Conservation (phyloP, 2,797 vertebrate genomes). For the Neopelma chrysocephalum region DNA sequence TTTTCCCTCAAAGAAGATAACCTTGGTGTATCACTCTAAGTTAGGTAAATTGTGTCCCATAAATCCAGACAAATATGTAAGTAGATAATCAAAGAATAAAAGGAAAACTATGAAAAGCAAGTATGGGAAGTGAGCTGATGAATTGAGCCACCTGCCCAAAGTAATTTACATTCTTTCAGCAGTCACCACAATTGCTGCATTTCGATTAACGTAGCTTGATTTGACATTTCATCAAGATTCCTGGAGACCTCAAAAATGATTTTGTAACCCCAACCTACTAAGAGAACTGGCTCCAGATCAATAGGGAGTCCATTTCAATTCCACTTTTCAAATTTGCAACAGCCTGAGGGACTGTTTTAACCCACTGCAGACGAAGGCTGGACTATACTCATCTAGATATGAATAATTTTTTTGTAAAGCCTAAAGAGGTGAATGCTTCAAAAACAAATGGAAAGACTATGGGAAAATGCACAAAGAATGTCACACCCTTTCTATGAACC, state of each 20-base stretch:
- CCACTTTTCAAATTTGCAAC: neutral
- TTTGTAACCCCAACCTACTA: constrained; percentile 1
- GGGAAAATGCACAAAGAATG: neutral
- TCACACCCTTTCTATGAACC: neutral
- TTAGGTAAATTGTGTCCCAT: neutral
- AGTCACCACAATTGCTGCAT: neutral
- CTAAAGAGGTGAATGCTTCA: neutral
- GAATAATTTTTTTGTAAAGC: neutral
- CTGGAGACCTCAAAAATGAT: neutral
- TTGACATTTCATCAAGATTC: constrained; percentile 23
- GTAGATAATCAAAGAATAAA: neutral
- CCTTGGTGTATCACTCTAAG: neutral
- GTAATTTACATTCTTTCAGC: constrained; percentile 22
- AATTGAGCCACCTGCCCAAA: neutral
- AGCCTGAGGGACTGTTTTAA: neutral
- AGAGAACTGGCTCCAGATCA: constrained; percentile 9
- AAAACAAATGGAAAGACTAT: neutral
- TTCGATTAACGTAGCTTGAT: neutral
- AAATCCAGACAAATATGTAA: neutral
- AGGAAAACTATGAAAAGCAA: neutral
- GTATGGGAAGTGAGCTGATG: neutral
- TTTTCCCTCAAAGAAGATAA: neutral
- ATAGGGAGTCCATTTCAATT: constrained; percentile 20
- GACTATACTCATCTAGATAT: neutral
- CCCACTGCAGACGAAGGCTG: neutral